phyloP scores from a whole-genome alignment of 2,888 invertebrate genomes.

The Alcis repandata region DNA sequence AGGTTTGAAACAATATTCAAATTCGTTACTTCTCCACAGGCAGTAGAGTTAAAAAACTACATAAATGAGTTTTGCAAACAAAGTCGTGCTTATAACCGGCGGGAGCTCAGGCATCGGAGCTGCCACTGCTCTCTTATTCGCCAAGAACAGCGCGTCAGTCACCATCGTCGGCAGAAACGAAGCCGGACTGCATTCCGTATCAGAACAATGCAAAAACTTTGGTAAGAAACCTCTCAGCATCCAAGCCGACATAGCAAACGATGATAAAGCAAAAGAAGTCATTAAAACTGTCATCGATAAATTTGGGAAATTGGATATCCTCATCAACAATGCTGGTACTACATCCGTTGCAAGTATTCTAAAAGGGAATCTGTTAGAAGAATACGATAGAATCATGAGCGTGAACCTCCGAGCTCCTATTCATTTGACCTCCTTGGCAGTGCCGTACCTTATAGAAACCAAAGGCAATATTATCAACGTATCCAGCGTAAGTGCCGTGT shows the following conservation, averaged over 20 bases:
- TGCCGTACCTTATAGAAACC: slow-evolving; percentile 51
- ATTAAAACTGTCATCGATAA: slow-evolving; percentile 50
- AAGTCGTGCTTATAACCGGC: slow-evolving; percentile 59
- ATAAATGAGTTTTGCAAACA: slow-evolving; percentile 38
- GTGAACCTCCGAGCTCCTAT: slow-evolving; percentile 16
- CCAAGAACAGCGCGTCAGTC: slow-evolving; percentile 55
- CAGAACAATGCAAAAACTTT: slow-evolving; percentile 23
- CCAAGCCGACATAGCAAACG: slow-evolving; percentile 55
- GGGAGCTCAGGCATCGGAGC: slow-evolving; percentile 63
- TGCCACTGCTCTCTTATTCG: slow-evolving; percentile 52
- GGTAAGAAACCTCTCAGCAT: slow-evolving; percentile 50
- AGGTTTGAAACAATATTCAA: too few relatives aligned
- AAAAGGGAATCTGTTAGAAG: slow-evolving; percentile 20
- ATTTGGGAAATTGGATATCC: slow-evolving; percentile 58
- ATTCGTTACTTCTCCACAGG: too few relatives aligned
- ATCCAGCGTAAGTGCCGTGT: slow-evolving; percentile 53
- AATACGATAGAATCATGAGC: slow-evolving; percentile 15
- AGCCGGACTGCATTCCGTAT: slow-evolving; percentile 46
- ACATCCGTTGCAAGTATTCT: slow-evolving; percentile 11
- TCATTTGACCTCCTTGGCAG: slow-evolving; percentile 48
- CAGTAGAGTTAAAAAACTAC: background rate
- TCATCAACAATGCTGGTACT: slow-evolving; percentile 62
- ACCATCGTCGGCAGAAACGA: slow-evolving; percentile 55
- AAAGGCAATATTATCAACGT: slow-evolving; percentile 60
- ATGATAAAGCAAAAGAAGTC: slow-evolving; percentile 49